Conservation (phyloP, 2,888 invertebrate genomes). For the Drosophila putrida region DNA sequence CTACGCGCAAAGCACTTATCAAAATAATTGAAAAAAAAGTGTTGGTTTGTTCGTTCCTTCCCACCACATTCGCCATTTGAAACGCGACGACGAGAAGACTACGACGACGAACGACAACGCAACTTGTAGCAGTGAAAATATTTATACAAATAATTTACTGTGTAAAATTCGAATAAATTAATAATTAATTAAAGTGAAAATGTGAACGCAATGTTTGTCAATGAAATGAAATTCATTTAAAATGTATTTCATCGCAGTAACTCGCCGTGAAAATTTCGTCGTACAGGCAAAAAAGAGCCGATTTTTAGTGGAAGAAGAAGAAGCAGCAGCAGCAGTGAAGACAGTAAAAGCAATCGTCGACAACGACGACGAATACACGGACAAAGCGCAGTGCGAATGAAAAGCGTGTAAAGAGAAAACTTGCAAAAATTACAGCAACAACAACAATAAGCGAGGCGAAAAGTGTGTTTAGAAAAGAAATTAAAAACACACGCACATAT, state of each 20-base stretch:
- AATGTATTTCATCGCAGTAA: constrained; percentile 80
- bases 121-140: constrained; percentile 82
- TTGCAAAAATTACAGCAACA: constrained; percentile 79
- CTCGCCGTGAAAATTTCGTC: constrained; percentile 80
- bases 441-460: constrained; percentile 68
- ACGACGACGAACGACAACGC: constrained; percentile 69
- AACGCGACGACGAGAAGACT: constrained; percentile 74
- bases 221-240: constrained; percentile 79
- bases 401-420: constrained; percentile 78
- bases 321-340: constrained; percentile 67
- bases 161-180: constrained; percentile 60
- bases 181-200: constrained; percentile 55
- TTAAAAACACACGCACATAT: constrained; percentile 73
- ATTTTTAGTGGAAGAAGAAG: constrained; percentile 77
- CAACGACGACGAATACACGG: constrained; percentile 71
- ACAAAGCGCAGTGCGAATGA: constrained; percentile 76
- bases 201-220: constrained; percentile 56
- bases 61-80: constrained; percentile 73
- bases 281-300: constrained; percentile 82
- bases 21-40: constrained; percentile 71
- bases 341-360: constrained; percentile 77
- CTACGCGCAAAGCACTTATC: constrained; percentile 66
- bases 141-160: constrained; percentile 66
- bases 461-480: constrained; percentile 82
- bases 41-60: constrained; percentile 66